A percentile compares a stretch with the other conserved stretches of the same genome.
Evolutionary conservation across 2,797 vertebrate genomes (phyloP).

Genomic region (Alcedo quadribrachys): DNA sequence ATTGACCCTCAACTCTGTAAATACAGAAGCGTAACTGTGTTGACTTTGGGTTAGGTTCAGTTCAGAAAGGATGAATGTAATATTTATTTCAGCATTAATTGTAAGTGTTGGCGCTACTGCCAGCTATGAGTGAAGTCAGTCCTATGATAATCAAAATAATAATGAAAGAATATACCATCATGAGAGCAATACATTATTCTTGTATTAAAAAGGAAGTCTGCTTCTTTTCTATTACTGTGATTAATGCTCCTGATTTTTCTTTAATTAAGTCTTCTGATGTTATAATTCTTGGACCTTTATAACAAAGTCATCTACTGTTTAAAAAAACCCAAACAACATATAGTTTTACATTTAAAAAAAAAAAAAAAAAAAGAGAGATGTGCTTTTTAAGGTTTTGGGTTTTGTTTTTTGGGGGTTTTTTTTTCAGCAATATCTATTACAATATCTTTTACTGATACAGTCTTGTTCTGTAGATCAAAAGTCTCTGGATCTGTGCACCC

Average conservation of each 20-base stretch:
- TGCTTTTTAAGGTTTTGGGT: background rate
- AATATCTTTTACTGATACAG: background rate
- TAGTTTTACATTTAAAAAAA: background rate
- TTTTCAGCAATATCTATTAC: background rate
- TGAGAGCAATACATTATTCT: background rate
- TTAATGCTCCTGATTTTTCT: background rate
- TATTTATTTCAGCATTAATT: slow-evolving; percentile 58
- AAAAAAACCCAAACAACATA: too few species aligned
- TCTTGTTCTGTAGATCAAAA: slow-evolving; percentile 3
- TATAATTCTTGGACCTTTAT: background rate
- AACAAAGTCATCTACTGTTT: background rate
- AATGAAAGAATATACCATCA: slow-evolving; percentile 8
- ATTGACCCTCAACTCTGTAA: slow-evolving; percentile 51
- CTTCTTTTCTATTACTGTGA: background rate
- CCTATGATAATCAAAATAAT: slow-evolving; percentile 44
- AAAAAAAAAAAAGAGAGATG: background rate
- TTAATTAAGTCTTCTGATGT: background rate
- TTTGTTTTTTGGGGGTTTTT: background rate
- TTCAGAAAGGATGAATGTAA: slow-evolving; percentile 41
- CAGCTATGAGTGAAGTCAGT: slow-evolving; percentile 31
- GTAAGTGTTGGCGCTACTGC: slow-evolving; percentile 4
- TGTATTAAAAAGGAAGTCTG: background rate
- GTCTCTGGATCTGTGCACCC: background rate
- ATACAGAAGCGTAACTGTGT: slow-evolving; percentile 49
- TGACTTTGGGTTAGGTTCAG: slow-evolving; percentile 60